Conservation (phyloP, 2,888 invertebrate species). For the Minunthozetes semirufus region DNA sequence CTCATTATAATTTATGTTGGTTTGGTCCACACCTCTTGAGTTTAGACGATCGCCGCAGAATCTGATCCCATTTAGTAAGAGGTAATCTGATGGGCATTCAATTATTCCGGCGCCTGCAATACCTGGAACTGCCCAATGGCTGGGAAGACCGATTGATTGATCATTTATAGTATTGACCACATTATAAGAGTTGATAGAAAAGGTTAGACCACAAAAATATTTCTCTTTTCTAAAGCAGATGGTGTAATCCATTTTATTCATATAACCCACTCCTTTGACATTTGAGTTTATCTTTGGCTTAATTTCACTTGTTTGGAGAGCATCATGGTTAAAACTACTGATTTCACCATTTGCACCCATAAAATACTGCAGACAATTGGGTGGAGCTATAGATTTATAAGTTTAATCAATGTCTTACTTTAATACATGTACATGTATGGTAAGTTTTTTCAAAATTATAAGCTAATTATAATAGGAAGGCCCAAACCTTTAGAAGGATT, state of each 20-base stretch:
- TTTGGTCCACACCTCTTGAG: constrained; percentile 19
- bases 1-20: too few species aligned
- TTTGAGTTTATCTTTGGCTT: too few species aligned
- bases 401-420: background rate
- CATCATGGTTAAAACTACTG: constrained; percentile 74
- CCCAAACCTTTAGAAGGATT: constrained; percentile 38
- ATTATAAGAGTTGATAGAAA: constrained; percentile 4
- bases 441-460: too few species aligned
- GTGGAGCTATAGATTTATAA: constrained; percentile 35
- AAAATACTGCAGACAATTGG: constrained; percentile 64
- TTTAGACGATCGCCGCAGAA: constrained; percentile 42
- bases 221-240: constrained; percentile 74
- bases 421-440: background rate
- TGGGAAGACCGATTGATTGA: background rate
- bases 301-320: background rate
- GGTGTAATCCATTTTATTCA: constrained; percentile 82
- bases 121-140: constrained; percentile 4
- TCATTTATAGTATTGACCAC: background rate
- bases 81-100: constrained; percentile 40
- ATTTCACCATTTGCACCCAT: constrained; percentile 73
- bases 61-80: constrained; percentile 39
- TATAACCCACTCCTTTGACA: constrained; percentile 42
- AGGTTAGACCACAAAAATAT: constrained; percentile 70
- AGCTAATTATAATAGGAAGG: too few species aligned
- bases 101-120: constrained; percentile 37